A percentile compares a stretch with the other conserved stretches of the same genome.
Evolutionary conservation across 92 coral and sea anemone species (phyloP).

Genomic region (Actinernus sp.): DNA sequence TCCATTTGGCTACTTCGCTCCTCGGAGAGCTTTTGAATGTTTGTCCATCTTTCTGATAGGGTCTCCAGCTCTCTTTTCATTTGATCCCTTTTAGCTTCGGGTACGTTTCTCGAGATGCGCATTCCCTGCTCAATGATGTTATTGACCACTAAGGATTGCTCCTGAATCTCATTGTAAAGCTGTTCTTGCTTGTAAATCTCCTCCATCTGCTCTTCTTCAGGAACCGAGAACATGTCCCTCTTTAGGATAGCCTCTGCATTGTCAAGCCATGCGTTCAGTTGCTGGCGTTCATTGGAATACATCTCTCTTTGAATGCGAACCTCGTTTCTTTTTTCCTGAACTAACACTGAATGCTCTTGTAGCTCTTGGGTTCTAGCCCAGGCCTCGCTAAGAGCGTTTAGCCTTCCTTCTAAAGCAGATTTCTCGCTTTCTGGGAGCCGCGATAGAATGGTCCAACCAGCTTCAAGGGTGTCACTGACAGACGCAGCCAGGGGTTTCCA

Average conservation of each 20-base stretch:
- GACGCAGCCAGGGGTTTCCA: constrained; percentile 14
- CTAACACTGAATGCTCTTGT: constrained; percentile 62
- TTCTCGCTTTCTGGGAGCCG: constrained; percentile 70
- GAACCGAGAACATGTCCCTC: constrained; percentile 86
- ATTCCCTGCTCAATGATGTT: constrained; percentile 58
- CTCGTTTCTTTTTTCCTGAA: constrained; percentile 42
- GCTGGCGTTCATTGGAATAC: constrained; percentile 51
- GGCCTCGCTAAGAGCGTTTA: constrained; percentile 63
- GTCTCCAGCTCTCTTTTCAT: constrained; percentile 54
- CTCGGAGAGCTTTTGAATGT: constrained; percentile 72
- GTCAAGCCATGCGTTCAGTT: constrained; percentile 77
- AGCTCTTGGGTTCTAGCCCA: constrained; percentile 76
- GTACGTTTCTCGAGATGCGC: constrained; percentile 33
- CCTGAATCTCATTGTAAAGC: constrained; percentile 75
- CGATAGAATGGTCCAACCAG: constrained; percentile 59
- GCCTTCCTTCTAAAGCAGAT: constrained; percentile 59
- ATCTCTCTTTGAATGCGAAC: constrained; percentile 24
- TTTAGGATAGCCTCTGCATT: constrained; percentile 71
- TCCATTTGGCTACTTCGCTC: constrained; percentile 77
- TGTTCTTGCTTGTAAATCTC: constrained; percentile 83
- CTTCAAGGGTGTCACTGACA: constrained; percentile 70
- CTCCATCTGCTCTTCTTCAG: constrained; percentile 90
- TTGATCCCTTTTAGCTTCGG: constrained; percentile 50
- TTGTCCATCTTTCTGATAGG: constrained; percentile 77
- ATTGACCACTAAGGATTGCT: constrained; percentile 60